Evolutionary conservation across 2,888 invertebrate genomes (phyloP).

Genomic region (Lasiommata megera): DNA sequence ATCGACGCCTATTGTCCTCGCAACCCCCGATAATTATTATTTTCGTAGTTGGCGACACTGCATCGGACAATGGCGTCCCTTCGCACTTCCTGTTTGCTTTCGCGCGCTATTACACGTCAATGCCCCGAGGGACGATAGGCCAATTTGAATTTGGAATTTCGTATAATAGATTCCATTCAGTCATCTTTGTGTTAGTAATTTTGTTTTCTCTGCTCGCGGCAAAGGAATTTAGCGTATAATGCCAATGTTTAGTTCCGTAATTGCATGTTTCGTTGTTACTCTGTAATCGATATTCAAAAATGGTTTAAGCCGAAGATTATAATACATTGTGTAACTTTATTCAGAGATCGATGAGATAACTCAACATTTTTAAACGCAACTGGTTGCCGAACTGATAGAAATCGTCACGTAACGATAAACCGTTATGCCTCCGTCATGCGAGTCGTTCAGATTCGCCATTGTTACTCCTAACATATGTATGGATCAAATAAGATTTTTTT

Average conservation of each 20-base stretch:
- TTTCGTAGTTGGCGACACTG: conserved; percentile 80
- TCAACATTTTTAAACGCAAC: too few species aligned
- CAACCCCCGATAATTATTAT: conserved; percentile 80
- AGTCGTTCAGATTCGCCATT: too few species aligned
- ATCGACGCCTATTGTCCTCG: conserved; percentile 38
- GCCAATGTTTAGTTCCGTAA: conserved; percentile 36
- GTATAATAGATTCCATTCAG: conserved; percentile 68
- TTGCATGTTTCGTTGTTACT: conserved; percentile 31
- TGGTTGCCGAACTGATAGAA: too few species aligned
- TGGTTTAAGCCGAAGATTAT: conserved; percentile 20
- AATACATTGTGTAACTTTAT: not conserved
- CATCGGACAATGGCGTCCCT: conserved; percentile 66
- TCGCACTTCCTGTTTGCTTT: conserved; percentile 78
- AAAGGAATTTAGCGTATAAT: conserved; percentile 37
- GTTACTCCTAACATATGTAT: too few species aligned
- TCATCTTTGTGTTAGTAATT: conserved; percentile 57
- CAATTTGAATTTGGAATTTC: conserved; percentile 75
- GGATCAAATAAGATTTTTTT: too few species aligned
- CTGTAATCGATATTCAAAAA: conserved; percentile 27
- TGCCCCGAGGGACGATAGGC: conserved; percentile 70
- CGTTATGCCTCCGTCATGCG: too few species aligned
- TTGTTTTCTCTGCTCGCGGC: conserved; percentile 46
- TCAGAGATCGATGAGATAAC: not conserved
- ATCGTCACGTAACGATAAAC: too few species aligned
- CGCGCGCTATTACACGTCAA: conserved; percentile 81